Evolutionary conservation across 1,140 invertebrate genomes (phyloP), one percentile per base, ranked within the genome.

Genomic region (Planococcus citri): DNA sequence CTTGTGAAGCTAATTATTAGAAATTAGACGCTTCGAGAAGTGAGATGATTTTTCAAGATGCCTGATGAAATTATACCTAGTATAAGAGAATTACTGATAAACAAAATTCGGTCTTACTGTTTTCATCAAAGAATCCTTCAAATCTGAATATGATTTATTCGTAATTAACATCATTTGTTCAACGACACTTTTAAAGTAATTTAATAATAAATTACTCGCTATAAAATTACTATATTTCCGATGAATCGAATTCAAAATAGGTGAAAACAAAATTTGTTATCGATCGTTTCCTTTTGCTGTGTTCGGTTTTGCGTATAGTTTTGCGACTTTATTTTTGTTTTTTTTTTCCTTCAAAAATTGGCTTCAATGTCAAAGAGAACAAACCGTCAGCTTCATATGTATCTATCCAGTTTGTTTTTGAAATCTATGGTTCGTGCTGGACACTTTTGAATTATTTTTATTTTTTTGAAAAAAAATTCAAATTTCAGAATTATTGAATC

Each of bases 61-160:
- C n/a, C n/a, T n/a, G n/a, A n/a, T n/a, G 4, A 33, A 33, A 33
- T 6, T 33, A 33, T 33, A 33, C 29, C 29, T 33, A 6, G n/a
- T n/a, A n/a, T n/a, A n/a, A n/a, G n/a, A n/a, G 12, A 33, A 33
- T 33, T 33, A 51, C 41, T 51, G 17, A 51, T 51, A 51, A 51
- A 51, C 3, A 3, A 51, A 51, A 51, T 51, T 51, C n/a, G 29
- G n/a, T 51, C 60, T 64, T 64, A 64, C 60, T 12, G 60, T 64
- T 64, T 64, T 64, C 60, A 64, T 64, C 60, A 64, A 64, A 10
- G 60, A 64, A 64, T 64, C 60, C 25, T 64, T 64, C 60, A 64
- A 64, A 25, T 64, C 60, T 9, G 60, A 64, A 64, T 64, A 64
- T 9, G 60, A 64, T 64, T 64, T 64, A 27, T 64, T 64, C 10